phyloP scores from a whole-genome alignment of 2,888 invertebrate species.

The Nebria salina region DNA sequence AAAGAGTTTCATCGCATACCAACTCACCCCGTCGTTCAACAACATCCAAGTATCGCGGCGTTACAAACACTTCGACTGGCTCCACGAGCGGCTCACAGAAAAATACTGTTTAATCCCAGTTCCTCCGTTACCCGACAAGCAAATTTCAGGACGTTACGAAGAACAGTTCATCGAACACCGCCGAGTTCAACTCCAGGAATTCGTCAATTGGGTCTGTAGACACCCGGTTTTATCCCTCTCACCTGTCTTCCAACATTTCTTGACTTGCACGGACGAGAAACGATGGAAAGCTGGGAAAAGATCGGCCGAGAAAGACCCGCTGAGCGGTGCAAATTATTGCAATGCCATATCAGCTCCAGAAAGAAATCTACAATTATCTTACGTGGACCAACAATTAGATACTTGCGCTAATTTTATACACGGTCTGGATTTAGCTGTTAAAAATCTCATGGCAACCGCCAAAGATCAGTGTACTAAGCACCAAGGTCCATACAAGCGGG shows the following conservation, averaged over 20 bases:
- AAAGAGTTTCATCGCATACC: slow-evolving; percentile 97
- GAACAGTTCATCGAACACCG: slow-evolving; percentile 97
- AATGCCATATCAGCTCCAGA: slow-evolving; percentile 88
- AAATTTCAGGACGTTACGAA: slow-evolving; percentile 96
- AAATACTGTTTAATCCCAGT: slow-evolving; percentile 96
- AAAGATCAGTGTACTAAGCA: slow-evolving; percentile 89
- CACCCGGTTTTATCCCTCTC: slow-evolving; percentile 94
- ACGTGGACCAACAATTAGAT: slow-evolving; percentile 85
- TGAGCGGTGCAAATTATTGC: slow-evolving; percentile 91
- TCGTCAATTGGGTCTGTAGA: slow-evolving; percentile 95
- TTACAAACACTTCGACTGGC: slow-evolving; percentile 99
- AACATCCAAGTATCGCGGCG: slow-evolving; percentile 92
- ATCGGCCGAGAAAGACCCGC: slow-evolving; percentile 92
- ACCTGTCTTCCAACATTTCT: slow-evolving; percentile 96
- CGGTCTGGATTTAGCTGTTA: slow-evolving; percentile 88
- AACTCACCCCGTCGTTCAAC: slow-evolving; percentile 93
- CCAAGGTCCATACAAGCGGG: slow-evolving; percentile 85
- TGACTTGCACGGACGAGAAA: slow-evolving; percentile 97
- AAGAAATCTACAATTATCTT: slow-evolving; percentile 76
- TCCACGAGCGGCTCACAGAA: slow-evolving; percentile 91
- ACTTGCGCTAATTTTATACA: slow-evolving; percentile 83
- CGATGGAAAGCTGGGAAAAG: slow-evolving; percentile 97
- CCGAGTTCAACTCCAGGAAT: slow-evolving; percentile 92
- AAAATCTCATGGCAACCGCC: slow-evolving; percentile 81
- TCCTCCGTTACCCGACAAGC: slow-evolving; percentile 97